Base-by-base conservation (phyloP, 2,113 vertebrate genomes). In the Boulengeromyrus knoepffleri region DNA sequence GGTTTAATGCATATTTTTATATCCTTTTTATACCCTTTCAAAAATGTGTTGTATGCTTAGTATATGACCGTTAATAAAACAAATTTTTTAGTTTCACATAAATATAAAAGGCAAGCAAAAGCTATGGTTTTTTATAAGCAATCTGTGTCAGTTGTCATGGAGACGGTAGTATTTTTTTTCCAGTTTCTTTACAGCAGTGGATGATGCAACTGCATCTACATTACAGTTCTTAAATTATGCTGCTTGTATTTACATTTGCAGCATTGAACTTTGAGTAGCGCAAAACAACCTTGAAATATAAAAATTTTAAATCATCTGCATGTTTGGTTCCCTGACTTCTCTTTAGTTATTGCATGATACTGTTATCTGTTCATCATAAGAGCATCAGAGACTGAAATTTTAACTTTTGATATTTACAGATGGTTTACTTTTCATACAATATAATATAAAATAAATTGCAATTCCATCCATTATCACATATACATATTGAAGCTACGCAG, bases 51-150 rank as follows among this genome's bases (percentile, higher is more conserved):
- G 45, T 24, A 47, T 84, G 21, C 42, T 84, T 45, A 84, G 42
- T 39, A 39, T 80, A 42, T 19, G 42, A 45, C 77, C 15, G 6
- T 47, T 21, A 56, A n/a, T 56, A 24, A 89, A 21, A 70, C 39
- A 5, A 17, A 93, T 95, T 96, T 95, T 92, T 93, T 95, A 9
- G 47, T 96, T 96, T 95, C 96, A 94, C 95, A 96, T 96, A 96
- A 94, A 92, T 96, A 96, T 96, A 95, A 95, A 96, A 95, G 95
- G 95, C 96, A 96, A 97, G 95, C 95, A 94, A 93, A 94, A 88
- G 87, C 85, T 93, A 94, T 95, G 94, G 95, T 95, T 96, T 96
- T 96, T 96, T 96, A 97, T 95, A 95, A 95, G 95, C 93, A 95
- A 96, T 93, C 87, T 95, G 94, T 89, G 0, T 90, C 2, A 92